Conservation (phyloP, 2,888 invertebrate species). For the Pandemis cinnamomeana region DNA sequence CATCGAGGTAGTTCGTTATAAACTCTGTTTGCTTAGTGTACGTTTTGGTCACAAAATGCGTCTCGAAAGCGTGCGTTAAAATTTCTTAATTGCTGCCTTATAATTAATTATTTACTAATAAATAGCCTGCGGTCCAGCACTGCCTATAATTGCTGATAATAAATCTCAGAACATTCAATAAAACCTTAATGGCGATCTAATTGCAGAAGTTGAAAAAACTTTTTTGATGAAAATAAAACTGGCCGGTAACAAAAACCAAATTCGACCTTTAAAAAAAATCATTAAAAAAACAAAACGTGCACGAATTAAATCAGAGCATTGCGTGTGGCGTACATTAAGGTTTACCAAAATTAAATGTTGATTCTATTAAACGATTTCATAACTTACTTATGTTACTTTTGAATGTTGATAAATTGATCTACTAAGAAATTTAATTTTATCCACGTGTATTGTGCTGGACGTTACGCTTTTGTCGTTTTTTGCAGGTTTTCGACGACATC, state of each 20-base stretch:
- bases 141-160: not conserved
- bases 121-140: not conserved
- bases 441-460: too few species aligned
- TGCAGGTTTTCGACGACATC: slow-evolving; percentile 97
- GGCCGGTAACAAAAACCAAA: not conserved
- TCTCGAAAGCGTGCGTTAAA: too few species aligned
- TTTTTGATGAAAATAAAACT: not conserved
- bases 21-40: too few species aligned
- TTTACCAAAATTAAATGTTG: too few species aligned
- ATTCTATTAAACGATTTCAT: too few species aligned
- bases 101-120: not conserved
- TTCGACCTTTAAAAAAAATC: not conserved
- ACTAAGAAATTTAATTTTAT: too few species aligned
- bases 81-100: too few species aligned
- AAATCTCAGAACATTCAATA: not conserved
- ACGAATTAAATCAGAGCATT: not conserved
- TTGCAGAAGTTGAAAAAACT: not conserved
- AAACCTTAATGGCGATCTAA: not conserved
- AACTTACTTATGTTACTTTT: not conserved
- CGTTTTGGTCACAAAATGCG: too few species aligned
- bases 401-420: not conserved
- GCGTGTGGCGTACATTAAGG: not conserved
- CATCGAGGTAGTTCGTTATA: not conserved
- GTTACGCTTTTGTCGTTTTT: not conserved
- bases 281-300: not conserved